A percentile compares a stretch with the other conserved stretches of the same genome.
These are phyloP conservation scores for Condylostylus longicornis DNA, from an alignment of 1,140 invertebrate species.

Conservation along the genomic window DNA sequence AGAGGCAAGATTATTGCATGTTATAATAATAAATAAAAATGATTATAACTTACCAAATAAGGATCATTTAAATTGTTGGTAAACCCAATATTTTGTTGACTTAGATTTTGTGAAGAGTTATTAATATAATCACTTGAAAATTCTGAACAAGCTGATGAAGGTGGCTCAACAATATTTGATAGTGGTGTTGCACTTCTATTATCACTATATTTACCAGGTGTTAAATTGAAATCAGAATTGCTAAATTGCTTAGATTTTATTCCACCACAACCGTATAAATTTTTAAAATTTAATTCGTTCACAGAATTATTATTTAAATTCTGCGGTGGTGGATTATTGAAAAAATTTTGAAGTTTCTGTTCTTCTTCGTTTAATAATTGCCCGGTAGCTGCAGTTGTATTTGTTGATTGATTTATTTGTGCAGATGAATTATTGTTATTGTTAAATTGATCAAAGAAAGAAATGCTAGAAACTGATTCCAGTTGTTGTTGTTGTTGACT, in stretches of 20 bases:
- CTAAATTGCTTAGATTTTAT: too few relatives aligned
- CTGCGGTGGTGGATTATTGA: slow-evolving; percentile 28
- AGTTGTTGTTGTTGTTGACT: not conserved
- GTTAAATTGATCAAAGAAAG: not conserved
- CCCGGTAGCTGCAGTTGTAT: slow-evolving; percentile 5
- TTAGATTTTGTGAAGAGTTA: too few relatives aligned
- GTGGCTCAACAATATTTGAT: slow-evolving; percentile 27
- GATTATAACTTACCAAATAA: too few relatives aligned
- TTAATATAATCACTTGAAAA: slow-evolving; percentile 17
- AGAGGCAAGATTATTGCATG: too few relatives aligned
- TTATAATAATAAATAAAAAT: too few relatives aligned
- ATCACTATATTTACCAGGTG: not conserved
- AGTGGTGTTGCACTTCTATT: slow-evolving; percentile 17
- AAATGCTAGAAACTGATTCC: not conserved
- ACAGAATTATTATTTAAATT: slow-evolving; percentile 30
- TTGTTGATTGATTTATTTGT: slow-evolving; percentile 6
- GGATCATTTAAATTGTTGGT: too few relatives aligned
- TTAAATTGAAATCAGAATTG: too few relatives aligned
- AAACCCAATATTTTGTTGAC: too few relatives aligned
- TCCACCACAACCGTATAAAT: too few relatives aligned
- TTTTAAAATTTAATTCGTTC: slow-evolving; percentile 17
- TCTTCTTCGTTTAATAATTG: slow-evolving; percentile 2
- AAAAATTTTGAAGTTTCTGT: slow-evolving; percentile 29
- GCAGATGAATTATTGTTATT: too few relatives aligned
- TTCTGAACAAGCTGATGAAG: slow-evolving; percentile 28